Evolutionary conservation across 2,888 invertebrate genomes (phyloP).

Genomic region (Odontothrips loti): DNA sequence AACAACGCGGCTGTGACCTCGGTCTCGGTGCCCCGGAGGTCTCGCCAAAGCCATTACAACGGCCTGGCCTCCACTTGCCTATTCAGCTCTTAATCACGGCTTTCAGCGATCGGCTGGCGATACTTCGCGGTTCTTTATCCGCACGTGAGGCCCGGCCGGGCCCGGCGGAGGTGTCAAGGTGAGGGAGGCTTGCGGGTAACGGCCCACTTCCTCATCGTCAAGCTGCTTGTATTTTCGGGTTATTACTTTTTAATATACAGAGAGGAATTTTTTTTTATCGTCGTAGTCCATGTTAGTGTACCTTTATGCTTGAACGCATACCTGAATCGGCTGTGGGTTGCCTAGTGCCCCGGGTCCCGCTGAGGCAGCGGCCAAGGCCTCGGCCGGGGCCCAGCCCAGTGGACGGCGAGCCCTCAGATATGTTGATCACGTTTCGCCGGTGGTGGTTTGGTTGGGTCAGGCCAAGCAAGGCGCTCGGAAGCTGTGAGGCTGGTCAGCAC

Average conservation of each 20-base stretch:
- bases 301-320: too few species aligned
- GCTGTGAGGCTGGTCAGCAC: background rate
- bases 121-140: background rate
- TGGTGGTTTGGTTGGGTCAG: background rate
- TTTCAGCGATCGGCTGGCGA: background rate
- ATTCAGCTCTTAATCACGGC: constrained; percentile 2
- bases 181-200: background rate
- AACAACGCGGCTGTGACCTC: too few species aligned
- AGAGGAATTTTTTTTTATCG: too few species aligned
- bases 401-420: background rate
- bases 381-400: too few species aligned
- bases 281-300: too few species aligned
- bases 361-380: too few species aligned
- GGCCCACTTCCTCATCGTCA: too few species aligned
- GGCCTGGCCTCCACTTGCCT: background rate
- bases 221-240: too few species aligned
- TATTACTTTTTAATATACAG: too few species aligned
- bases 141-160: background rate
- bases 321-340: too few species aligned
- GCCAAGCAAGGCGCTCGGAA: too few species aligned
- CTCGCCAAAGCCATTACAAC: background rate
- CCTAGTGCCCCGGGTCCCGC: too few species aligned
- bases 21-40: background rate
- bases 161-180: background rate
- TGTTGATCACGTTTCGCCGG: background rate